Percentiles rank a stretch among this genome's conserved stretches.
Evolutionary conservation across 2,797 vertebrate species (phyloP).

Genomic region (Bucorvus abyssinicus): DNA sequence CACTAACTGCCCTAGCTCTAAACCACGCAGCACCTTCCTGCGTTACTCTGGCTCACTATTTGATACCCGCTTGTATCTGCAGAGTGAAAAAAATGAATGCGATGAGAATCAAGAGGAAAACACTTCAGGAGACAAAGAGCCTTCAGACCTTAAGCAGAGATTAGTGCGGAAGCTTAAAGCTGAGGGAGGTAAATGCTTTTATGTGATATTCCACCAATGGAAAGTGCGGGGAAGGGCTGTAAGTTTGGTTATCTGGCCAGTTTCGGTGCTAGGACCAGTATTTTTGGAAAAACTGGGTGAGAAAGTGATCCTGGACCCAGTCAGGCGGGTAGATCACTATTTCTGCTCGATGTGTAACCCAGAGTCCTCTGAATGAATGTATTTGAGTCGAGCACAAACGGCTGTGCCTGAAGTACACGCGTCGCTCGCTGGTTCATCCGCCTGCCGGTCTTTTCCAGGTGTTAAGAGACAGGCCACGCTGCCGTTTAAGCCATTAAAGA

Average conservation of each 20-base stretch:
- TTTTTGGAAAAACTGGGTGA: background rate
- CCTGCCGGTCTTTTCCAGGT: slow-evolving; percentile 42
- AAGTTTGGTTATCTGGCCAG: background rate
- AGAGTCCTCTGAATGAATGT: background rate
- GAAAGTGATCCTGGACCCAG: background rate
- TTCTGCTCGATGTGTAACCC: background rate
- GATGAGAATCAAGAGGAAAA: slow-evolving; percentile 75
- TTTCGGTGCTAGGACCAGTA: background rate
- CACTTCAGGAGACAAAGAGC: slow-evolving; percentile 50
- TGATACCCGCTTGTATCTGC: slow-evolving; percentile 29
- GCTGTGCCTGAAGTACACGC: background rate
- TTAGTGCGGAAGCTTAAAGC: slow-evolving; percentile 79
- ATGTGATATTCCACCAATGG: background rate
- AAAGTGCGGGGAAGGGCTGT: background rate
- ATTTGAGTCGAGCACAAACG: background rate
- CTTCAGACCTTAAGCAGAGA: slow-evolving; percentile 55
- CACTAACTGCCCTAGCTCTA: background rate
- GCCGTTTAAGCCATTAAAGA: slow-evolving; percentile 84
- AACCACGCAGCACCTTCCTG: background rate
- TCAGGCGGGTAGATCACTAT: fast-evolving
- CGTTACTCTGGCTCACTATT: background rate
- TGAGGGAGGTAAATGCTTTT: slow-evolving; percentile 63
- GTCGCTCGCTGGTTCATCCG: background rate
- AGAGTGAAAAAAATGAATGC: slow-evolving; percentile 86
- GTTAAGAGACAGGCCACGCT: slow-evolving; percentile 86